Evolutionary conservation across 2,888 invertebrate species (phyloP), one percentile per base, ranked within the genome.

Genomic region (Sphaerophoria rueppellii): DNA sequence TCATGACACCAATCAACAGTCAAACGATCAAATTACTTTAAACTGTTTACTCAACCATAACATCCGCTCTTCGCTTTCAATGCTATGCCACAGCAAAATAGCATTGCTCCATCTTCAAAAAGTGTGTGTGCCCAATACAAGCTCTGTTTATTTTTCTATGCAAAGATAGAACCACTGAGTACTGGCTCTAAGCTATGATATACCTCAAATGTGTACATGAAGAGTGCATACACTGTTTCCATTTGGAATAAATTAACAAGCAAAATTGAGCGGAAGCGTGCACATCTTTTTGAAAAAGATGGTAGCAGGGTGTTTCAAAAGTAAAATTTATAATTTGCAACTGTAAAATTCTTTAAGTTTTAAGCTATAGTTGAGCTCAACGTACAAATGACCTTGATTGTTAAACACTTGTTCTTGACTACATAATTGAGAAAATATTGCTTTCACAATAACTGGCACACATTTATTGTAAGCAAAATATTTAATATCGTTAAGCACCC

Each of bases 21-120:
- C 75, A 85, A 85, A 76, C 72, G 80, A 83, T 83, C 75, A 76
- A 63, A 83, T 83, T 80, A 72, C 79, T 65, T 73, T 65, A 85
- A 85, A 73, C 43, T 80, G 85, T 80, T 85, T 85, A 73, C 72
- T 54, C 75, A 52, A 67, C 75, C 63, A 75, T 79, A 24, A 78
- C 57, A 70, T 60, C 52, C 50, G 72, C 46, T 55, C 6, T 1
- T 4, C n/a, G 4, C 12, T 61, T 24, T 24, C 43, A 3, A n/a
- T 1, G 0, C 6, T 6, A 48, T 48, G 9, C 46, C 50, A 67
- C 37, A 50, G 5, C 61, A 50, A 2, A 24, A 35, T 14, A 43
- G 6, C 24, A 54, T 48, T n/a, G 48, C 14, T 48, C 14, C 14
- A 11, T 24, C 6, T 37, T 65, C 2, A 48, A 35, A 65, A 50